Percentiles rank a stretch among this genome's conserved stretches.
These are phyloP conservation scores for Fragum fragum DNA, from an alignment of 2,888 invertebrate species.

Conservation along the genomic window DNA sequence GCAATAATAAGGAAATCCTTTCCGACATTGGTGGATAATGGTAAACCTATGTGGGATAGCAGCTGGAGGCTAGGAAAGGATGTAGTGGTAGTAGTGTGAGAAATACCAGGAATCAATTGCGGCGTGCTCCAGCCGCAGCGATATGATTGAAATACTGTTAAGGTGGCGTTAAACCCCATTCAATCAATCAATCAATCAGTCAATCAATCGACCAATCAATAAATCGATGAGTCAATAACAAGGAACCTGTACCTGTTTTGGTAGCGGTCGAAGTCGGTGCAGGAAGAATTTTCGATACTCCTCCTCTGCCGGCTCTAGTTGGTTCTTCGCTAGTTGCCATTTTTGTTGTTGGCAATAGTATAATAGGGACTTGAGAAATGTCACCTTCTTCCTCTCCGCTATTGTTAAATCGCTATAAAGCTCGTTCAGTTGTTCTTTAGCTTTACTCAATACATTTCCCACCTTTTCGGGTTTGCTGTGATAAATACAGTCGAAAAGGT, in stretches of 20 bases:
- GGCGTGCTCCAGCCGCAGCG: no score
- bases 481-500: constrained; percentile 40
- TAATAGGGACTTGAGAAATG: constrained; percentile 41
- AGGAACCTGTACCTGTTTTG: constrained; percentile 23
- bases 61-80: no score
- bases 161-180: no score
- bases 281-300: constrained; percentile 48
- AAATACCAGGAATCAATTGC: no score
- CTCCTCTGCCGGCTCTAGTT: constrained; percentile 48
- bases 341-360: constrained; percentile 41
- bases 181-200: no score
- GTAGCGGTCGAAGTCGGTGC: neutral
- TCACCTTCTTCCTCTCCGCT: constrained; percentile 49
- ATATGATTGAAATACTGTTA: no score
- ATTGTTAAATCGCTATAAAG: constrained; percentile 17
- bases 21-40: no score
- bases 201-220: no score
- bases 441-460: constrained; percentile 20
- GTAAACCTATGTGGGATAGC: no score
- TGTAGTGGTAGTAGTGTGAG: no score
- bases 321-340: constrained; percentile 42
- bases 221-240: no score
- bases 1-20: no score
- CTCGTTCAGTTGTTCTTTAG: constrained; percentile 26
- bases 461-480: constrained; percentile 33